phyloP scores from a whole-genome alignment of 2,888 invertebrate genomes.

The Andrena camellia region DNA sequence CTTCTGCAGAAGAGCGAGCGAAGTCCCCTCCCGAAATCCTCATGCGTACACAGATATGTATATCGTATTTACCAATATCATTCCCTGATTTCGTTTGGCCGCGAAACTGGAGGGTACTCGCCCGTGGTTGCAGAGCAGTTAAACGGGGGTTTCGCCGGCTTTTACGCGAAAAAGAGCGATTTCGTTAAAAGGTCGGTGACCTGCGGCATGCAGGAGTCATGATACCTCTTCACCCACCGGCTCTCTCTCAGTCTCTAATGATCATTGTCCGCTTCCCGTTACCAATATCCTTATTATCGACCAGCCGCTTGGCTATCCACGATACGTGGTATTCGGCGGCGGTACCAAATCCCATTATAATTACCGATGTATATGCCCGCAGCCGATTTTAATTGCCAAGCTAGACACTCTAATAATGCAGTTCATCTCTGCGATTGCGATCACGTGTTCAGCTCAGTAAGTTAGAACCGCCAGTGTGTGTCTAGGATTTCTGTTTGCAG shows the following conservation, averaged over 20 bases:
- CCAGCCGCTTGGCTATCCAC: constrained; percentile 59
- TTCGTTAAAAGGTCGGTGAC: constrained; percentile 53
- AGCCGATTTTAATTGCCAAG: constrained; percentile 57
- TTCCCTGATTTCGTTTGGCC: constrained; percentile 3
- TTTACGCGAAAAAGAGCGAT: constrained; percentile 36
- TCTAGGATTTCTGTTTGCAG: neutral
- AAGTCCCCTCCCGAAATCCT: neutral
- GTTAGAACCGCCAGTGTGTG: neutral
- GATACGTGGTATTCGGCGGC: constrained; percentile 24
- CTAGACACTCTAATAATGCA: constrained; percentile 27
- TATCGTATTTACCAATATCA: constrained; percentile 7
- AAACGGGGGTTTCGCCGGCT: neutral
- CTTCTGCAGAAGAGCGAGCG: neutral
- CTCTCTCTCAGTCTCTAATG: constrained; percentile 68
- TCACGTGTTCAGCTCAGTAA: constrained; percentile 9
- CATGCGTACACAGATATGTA: neutral
- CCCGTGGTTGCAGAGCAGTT: neutral
- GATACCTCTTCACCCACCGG: constrained; percentile 69
- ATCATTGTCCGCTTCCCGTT: constrained; percentile 79
- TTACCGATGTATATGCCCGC: constrained; percentile 43
- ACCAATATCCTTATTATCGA: constrained; percentile 78
- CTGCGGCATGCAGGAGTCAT: constrained; percentile 57
- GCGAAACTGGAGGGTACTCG: neutral
- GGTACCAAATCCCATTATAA: constrained; percentile 58
- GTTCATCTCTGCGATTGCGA: constrained; percentile 38